Percentiles rank a stretch among this genome's conserved stretches.
phyloP scores from a whole-genome alignment of 2,888 invertebrate genomes.

The Spodoptera picta region DNA sequence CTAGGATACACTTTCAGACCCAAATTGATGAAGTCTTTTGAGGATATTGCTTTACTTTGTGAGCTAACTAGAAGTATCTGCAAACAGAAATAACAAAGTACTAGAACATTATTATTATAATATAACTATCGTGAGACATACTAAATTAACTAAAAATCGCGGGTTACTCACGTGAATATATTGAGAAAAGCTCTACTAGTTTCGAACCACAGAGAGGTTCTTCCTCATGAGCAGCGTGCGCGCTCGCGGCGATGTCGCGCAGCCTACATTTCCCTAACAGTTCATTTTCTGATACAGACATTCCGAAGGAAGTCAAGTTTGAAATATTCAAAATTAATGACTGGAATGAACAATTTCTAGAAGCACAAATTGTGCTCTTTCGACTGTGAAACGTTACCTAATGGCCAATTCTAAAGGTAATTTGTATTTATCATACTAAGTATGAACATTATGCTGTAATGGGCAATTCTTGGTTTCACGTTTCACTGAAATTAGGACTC shows the following conservation, averaged over 20 bases:
- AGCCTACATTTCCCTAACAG: not conserved
- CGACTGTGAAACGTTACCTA: not conserved
- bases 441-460: not conserved
- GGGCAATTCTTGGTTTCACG: not conserved
- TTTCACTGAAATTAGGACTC: not conserved
- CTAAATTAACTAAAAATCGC: too few relatives aligned
- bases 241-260: too few relatives aligned
- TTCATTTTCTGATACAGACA: not conserved
- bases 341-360: slow-evolving; percentile 5
- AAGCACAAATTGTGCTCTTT: not conserved
- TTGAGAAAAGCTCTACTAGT: too few relatives aligned
- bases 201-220: too few relatives aligned
- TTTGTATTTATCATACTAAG: slow-evolving; percentile 4
- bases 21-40: not conserved
- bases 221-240: too few relatives aligned
- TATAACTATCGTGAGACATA: too few relatives aligned
- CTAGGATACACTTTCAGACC: too few relatives aligned
- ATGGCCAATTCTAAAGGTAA: not conserved
- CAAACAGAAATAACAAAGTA: too few relatives aligned
- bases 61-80: not conserved
- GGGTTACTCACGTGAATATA: too few relatives aligned
- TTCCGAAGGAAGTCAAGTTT: not conserved
- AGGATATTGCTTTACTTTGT: not conserved
- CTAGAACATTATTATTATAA: too few relatives aligned
- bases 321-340: slow-evolving; percentile 1